A percentile compares a stretch with the other conserved stretches of the same genome.
Evolutionary conservation across 2,113 vertebrate species (phyloP).

Genomic region (Chunga burmeisteri): DNA sequence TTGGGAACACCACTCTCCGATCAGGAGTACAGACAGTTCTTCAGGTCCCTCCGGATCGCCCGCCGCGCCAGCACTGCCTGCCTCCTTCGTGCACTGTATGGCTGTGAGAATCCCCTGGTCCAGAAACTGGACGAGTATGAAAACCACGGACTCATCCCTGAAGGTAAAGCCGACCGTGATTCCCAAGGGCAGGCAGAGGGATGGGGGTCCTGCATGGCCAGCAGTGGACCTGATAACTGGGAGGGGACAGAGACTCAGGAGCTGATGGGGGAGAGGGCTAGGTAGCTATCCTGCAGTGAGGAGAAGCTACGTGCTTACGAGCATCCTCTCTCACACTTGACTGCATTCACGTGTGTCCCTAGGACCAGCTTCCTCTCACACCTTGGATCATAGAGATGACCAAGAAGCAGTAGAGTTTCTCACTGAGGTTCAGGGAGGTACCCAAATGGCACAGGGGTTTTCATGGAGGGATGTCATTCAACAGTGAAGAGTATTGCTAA

Average conservation of each 20-base stretch:
- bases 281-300: neutral
- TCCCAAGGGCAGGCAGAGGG: neutral
- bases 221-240: neutral
- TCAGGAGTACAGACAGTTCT: constrained; percentile 45
- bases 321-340: neutral
- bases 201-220: neutral
- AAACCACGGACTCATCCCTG: constrained; percentile 48
- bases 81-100: neutral
- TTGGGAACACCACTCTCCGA: constrained; percentile 3
- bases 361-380: neutral
- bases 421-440: neutral
- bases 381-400: neutral
- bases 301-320: neutral
- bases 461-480: neutral
- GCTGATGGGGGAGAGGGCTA: neutral
- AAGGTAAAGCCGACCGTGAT: neutral
- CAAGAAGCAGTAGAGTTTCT: neutral
- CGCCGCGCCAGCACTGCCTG: neutral
- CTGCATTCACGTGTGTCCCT: neutral
- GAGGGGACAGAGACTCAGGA: neutral
- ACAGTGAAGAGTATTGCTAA: neutral
- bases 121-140: constrained; percentile 22
- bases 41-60: neutral
- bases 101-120: constrained; percentile 38
- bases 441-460: neutral